Evolutionary conservation across 1,140 invertebrate species (phyloP).

Genomic region (Tetragnatha versicolor): DNA sequence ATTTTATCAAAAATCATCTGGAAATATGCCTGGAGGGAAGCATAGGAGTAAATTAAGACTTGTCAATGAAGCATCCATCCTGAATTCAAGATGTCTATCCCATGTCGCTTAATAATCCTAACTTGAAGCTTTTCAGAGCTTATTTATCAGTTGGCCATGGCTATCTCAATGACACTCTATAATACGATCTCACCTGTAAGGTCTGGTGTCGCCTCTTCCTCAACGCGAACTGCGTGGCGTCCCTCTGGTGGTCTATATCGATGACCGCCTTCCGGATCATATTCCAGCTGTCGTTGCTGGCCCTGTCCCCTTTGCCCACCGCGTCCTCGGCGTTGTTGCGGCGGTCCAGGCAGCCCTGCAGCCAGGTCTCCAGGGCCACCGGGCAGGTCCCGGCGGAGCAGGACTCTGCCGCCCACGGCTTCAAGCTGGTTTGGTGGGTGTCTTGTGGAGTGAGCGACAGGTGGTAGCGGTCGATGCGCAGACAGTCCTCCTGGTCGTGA

Average conservation of each 20-base stretch:
- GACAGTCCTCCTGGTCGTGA: conserved; percentile 5
- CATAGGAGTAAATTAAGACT: no score
- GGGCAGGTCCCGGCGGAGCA: conserved; percentile 34
- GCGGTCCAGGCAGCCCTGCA: conserved; percentile 2
- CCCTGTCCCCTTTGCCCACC: neutral
- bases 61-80: no score
- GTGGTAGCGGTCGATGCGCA: conserved; percentile 20
- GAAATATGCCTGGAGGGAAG: no score
- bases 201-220: conserved; percentile 46
- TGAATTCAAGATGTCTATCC: no score
- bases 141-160: no score
- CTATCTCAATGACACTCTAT: no score
- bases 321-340: conserved; percentile 4
- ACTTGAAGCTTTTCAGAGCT: no score
- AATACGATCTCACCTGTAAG: conserved; percentile 10
- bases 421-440: conserved; percentile 18
- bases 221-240: conserved; percentile 39
- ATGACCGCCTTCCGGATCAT: conserved; percentile 19
- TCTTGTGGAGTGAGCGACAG: neutral
- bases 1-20: no score
- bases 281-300: conserved; percentile 16
- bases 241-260: conserved; percentile 24
- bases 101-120: no score
- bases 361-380: conserved; percentile 35
- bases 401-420: conserved; percentile 32